Conservation (phyloP, 2,113 vertebrate species). For the Caranx ignobilis region DNA sequence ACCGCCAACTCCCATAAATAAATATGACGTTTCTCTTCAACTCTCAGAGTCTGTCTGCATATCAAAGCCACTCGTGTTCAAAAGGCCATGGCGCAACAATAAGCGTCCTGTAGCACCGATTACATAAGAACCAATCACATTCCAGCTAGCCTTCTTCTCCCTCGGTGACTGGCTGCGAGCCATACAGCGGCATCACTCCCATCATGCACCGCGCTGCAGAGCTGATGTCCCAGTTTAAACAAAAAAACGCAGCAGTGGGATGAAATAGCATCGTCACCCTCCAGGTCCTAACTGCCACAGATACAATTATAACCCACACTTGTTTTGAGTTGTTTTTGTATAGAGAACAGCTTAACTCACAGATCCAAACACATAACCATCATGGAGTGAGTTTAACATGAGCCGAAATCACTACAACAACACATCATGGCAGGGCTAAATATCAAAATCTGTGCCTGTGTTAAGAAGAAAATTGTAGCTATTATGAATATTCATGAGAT, state of each 20-base stretch:
- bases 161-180: conserved; percentile 62
- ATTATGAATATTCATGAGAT: conserved; percentile 39
- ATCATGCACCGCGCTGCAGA: conserved; percentile 59
- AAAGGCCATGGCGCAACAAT: conserved; percentile 54
- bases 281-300: conserved; percentile 40
- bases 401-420: conserved; percentile 8
- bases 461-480: background rate
- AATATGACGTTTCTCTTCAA: conserved; percentile 25
- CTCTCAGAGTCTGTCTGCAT: conserved; percentile 22
- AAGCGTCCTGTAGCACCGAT: conserved; percentile 53
- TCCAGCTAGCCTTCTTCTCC: conserved; percentile 48
- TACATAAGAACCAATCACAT: conserved; percentile 68
- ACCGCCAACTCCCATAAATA: background rate
- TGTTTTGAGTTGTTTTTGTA: background rate
- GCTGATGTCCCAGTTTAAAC: conserved; percentile 73
- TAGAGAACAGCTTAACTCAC: background rate
- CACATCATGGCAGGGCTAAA: background rate
- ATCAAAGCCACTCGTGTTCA: conserved; percentile 48
- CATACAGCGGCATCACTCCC: conserved; percentile 69
- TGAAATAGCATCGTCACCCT: conserved; percentile 52
- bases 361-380: background rate
- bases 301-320: conserved; percentile 18
- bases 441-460: background rate
- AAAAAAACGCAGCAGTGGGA: conserved; percentile 55
- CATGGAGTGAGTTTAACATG: background rate